Evolutionary conservation across 23 tunicate genomes (phyloP), one percentile per base, ranked within the genome.

Genomic region (Diplosoma virens): DNA sequence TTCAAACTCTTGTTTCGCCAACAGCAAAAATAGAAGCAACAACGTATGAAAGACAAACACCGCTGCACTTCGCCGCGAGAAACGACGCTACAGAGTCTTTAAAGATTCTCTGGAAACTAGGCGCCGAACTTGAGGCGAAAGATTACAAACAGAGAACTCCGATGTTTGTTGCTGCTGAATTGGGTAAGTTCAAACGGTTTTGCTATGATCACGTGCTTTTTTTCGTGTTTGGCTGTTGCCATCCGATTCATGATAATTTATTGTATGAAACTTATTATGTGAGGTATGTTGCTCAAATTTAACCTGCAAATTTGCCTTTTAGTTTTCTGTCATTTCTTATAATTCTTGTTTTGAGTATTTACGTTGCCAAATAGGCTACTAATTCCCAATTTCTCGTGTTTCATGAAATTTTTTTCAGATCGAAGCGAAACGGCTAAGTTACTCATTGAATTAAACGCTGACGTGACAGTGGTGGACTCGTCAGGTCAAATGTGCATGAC

Each of bases 11-110:
- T 9, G 50, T 14, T 41, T 41, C 50, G 14, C 50, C 50, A 14
- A 36, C 80, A 90, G 97, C 90, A 55, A 24, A 59, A 30, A 47
- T 87, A n/a, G 85, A 75, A 30, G 78, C 76, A 0, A 26, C 5
- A 82, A 73, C 94, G 23, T 31, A 46, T 31, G 93, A 86, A 76
- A 9, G 66, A 1, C 98, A 94, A 55, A 94, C 98, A 0, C 95
- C 94, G 3, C 58, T 94, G 47, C 98, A 94, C 64, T 86, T 56
- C 50, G 98, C 98, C 33, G 98, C 98, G 33, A 55, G 98, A 4
- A 86, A 83, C 58, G 98, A 94, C 63, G 98, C 98, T 7, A 81
- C 78, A 2, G 93, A 86, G 16, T 81, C 98, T 4, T 58, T 76
- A 9, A 81, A 81, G 68, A 46, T 77, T 29, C 84, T 93, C 18